Percentiles rank a stretch among this genome's conserved stretches.
phyloP scores from a whole-genome alignment of 2,113 vertebrate species.

The Mormyrus iriodes region DNA sequence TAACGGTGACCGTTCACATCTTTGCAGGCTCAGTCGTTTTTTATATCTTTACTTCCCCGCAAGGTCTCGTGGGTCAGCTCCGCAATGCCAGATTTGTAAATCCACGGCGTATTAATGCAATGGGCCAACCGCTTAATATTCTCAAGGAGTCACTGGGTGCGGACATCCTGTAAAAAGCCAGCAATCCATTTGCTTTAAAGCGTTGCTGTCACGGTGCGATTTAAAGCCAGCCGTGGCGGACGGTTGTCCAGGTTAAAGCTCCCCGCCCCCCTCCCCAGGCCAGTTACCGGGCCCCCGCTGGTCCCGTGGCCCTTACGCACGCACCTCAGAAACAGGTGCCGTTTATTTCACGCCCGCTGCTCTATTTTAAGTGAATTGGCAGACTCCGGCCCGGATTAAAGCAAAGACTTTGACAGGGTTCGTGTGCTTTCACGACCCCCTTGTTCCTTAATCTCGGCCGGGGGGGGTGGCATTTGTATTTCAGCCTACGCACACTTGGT shows the following conservation, averaged over 20 bases:
- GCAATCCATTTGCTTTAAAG: constrained; percentile 31
- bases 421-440: constrained; percentile 12
- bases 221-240: constrained; percentile 8
- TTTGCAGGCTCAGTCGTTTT: constrained; percentile 34
- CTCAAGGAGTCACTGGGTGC: constrained; percentile 5
- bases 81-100: constrained; percentile 33
- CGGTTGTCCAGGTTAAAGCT: neutral
- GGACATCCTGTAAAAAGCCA: constrained; percentile 15
- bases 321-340: constrained; percentile 31
- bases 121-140: constrained; percentile 27
- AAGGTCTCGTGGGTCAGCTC: constrained; percentile 20
- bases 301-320: neutral
- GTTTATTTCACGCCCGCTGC: constrained; percentile 40
- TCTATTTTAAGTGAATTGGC: constrained; percentile 42
- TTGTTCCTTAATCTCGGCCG: constrained; percentile 22
- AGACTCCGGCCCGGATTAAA: constrained; percentile 33
- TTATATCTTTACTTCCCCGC: constrained; percentile 8
- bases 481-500: constrained; percentile 9
- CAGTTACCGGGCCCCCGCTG: neutral
- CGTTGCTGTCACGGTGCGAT: constrained; percentile 28
- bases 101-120: constrained; percentile 28
- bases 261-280: neutral
- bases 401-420: constrained; percentile 32
- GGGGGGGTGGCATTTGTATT: constrained; percentile 13
- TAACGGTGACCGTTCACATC: constrained; percentile 36